Evolutionary conservation across 2,113 vertebrate species (phyloP).

Genomic region (Symphodus melops): DNA sequence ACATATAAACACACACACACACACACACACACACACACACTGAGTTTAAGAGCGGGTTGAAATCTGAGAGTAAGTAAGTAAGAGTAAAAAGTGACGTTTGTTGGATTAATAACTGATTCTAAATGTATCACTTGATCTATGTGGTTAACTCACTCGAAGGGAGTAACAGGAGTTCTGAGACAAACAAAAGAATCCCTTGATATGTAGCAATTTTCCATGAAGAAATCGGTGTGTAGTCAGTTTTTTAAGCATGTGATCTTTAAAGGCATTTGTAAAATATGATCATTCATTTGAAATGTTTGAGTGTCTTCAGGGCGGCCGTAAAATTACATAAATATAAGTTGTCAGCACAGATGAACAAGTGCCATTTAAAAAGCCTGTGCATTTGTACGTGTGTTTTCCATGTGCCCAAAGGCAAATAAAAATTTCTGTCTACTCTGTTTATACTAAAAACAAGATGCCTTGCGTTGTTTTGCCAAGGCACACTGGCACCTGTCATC

Average conservation of each 20-base stretch:
- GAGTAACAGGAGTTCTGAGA: neutral
- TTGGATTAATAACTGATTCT: too few species aligned
- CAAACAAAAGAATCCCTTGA: neutral
- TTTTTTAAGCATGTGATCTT: neutral
- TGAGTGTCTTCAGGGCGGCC: neutral
- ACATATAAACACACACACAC: too few species aligned
- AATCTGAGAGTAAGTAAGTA: too few species aligned
- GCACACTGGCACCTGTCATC: slow-evolving; percentile 32
- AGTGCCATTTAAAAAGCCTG: slow-evolving; percentile 8
- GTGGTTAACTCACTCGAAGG: neutral
- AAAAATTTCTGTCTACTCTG: neutral
- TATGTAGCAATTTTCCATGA: neutral
- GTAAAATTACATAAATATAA: neutral
- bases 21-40: too few species aligned
- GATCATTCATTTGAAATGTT: neutral
- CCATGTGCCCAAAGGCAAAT: neutral
- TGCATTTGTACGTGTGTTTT: neutral
- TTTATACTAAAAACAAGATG: slow-evolving; percentile 26
- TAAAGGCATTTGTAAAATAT: slow-evolving; percentile 1
- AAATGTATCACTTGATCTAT: neutral
- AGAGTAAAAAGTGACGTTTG: too few species aligned
- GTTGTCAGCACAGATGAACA: neutral
- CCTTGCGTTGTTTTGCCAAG: slow-evolving; percentile 17
- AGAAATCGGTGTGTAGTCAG: neutral
- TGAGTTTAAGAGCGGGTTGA: too few species aligned